phyloP scores from a whole-genome alignment of 2,888 invertebrate genomes.

The Phortica magna region DNA sequence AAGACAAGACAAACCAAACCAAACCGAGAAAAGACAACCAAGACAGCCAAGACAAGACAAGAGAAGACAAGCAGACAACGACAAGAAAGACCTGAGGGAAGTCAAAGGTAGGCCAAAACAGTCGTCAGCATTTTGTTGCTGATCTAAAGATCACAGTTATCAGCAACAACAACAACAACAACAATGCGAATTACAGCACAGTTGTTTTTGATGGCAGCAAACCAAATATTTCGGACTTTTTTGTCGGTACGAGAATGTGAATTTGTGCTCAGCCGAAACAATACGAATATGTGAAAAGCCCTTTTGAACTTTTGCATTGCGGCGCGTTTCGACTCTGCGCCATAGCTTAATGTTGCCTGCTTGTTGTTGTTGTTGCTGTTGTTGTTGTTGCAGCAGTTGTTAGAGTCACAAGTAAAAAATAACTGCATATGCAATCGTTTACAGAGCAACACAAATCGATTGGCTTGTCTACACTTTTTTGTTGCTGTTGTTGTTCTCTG shows the following conservation, averaged over 20 bases:
- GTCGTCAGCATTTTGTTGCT: slow-evolving; percentile 2
- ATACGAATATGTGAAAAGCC: slow-evolving; percentile 51
- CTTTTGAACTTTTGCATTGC: slow-evolving; percentile 66
- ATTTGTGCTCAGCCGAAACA: slow-evolving; percentile 36
- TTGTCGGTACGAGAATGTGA: slow-evolving; percentile 26
- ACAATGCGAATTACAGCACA: slow-evolving; percentile 27
- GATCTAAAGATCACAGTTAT: slow-evolving; percentile 32
- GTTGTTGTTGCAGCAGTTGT: slow-evolving; percentile 4
- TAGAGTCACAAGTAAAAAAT: slow-evolving; percentile 52
- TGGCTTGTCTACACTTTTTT: slow-evolving; percentile 57
- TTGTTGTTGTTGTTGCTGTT: slow-evolving; percentile 4
- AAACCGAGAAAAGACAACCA: background rate
- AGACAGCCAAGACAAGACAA: background rate
- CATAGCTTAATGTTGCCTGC: background rate
- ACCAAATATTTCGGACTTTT: no score
- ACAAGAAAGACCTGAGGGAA: background rate
- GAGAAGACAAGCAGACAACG: background rate
- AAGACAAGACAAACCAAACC: background rate
- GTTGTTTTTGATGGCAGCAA: background rate
- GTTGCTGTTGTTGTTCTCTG: slow-evolving; percentile 50
- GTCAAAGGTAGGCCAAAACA: slow-evolving; percentile 11
- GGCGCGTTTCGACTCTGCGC: slow-evolving; percentile 48
- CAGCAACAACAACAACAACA: slow-evolving; percentile 47
- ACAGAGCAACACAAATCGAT: slow-evolving; percentile 66
- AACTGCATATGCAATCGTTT: slow-evolving; percentile 51